These are phyloP conservation scores for Gymnothorax javanicus DNA, from an alignment of 2,797 vertebrate genomes.

Conservation along the genomic window DNA sequence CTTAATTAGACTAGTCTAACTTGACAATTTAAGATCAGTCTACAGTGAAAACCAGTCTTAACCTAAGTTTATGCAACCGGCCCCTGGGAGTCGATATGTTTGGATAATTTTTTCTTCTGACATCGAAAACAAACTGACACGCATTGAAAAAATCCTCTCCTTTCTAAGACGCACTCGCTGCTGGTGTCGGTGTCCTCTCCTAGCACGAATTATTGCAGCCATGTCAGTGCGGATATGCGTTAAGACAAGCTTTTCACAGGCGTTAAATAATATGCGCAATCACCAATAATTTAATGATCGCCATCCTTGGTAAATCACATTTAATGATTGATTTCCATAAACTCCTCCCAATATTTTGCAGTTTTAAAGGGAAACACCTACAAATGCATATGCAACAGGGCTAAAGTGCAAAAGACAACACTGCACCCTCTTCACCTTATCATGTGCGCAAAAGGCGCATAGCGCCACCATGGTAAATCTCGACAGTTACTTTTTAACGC, in stretches of 20 bases:
- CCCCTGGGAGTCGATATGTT: too few species aligned
- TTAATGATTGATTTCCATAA: background rate
- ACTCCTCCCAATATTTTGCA: background rate
- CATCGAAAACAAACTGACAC: background rate
- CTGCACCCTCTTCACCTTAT: background rate
- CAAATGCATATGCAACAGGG: conserved; percentile 8
- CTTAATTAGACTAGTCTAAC: too few species aligned
- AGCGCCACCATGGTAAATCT: too few species aligned
- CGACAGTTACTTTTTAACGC: too few species aligned
- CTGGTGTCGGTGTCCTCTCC: background rate
- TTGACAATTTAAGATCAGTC: too few species aligned
- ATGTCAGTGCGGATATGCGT: background rate
- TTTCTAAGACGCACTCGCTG: background rate
- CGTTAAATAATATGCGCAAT: background rate
- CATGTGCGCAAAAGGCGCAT: too few species aligned
- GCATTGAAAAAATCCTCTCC: too few species aligned
- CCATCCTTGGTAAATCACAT: background rate
- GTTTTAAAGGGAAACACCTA: background rate
- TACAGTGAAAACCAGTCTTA: too few species aligned
- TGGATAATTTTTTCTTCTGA: background rate
- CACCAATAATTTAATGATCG: background rate
- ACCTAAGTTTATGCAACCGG: too few species aligned
- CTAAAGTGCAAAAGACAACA: background rate
- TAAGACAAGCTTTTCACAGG: background rate
- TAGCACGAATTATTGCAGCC: background rate